phyloP scores from a whole-genome alignment of 2,797 vertebrate genomes.

The Heterohyrax brucei region DNA sequence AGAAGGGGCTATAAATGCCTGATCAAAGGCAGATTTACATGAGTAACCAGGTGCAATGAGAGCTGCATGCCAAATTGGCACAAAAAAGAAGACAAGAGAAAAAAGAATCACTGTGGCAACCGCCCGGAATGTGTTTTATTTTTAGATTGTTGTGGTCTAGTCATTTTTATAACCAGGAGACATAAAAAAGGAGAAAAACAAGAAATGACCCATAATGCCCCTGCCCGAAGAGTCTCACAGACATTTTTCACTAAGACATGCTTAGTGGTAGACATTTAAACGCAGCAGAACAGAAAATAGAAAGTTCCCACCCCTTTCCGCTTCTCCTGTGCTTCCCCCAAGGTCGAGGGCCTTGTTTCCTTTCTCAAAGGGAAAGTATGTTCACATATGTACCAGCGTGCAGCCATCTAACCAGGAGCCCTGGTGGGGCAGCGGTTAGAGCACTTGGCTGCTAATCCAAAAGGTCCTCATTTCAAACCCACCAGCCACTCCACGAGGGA shows the following conservation, averaged over 20 bases:
- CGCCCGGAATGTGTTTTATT: neutral
- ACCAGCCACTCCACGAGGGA: neutral
- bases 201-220: neutral
- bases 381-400: neutral
- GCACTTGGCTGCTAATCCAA: neutral
- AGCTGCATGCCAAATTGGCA: neutral
- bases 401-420: neutral
- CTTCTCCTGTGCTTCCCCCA: neutral
- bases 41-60: neutral
- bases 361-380: constrained; percentile 27
- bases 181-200: constrained; percentile 48
- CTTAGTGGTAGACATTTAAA: neutral
- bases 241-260: constrained; percentile 57
- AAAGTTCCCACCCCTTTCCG: neutral
- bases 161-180: constrained; percentile 65
- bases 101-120: neutral
- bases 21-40: neutral
- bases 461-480: neutral
- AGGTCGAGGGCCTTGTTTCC: neutral
- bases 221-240: constrained; percentile 37
- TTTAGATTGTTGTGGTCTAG: constrained; percentile 25
- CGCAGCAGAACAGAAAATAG: neutral
- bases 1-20: neutral
- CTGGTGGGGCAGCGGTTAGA: neutral
- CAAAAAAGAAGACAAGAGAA: neutral